Percentiles rank a stretch among this genome's conserved stretches.
Conservation (phyloP, 2,888 invertebrate species). For the Chrysina gloriosa region DNA sequence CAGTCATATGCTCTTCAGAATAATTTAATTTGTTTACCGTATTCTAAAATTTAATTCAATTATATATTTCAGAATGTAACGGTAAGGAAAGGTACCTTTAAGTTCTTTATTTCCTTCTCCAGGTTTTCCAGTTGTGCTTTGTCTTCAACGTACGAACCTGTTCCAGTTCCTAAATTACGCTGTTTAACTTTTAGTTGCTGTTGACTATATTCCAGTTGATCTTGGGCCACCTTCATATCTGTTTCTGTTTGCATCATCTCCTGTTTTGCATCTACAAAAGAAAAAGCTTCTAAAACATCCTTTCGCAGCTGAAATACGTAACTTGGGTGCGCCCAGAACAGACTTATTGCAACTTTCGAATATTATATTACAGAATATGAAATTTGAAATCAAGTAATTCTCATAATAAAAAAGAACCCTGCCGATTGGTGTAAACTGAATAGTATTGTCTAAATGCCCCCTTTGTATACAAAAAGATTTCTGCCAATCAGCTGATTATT, state of each 20-base stretch:
- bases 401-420: no score
- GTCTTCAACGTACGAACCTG: constrained; percentile 76
- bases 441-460: no score
- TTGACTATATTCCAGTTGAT: constrained; percentile 77
- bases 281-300: constrained; percentile 2
- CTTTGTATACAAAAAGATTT: no score
- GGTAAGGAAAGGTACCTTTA: constrained; percentile 65
- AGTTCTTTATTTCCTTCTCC: constrained; percentile 68
- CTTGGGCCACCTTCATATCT: constrained; percentile 79
- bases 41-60: constrained; percentile 27
- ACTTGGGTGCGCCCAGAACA: no score
- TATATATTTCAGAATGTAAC: neutral
- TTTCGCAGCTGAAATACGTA: neutral
- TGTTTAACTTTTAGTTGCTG: constrained; percentile 74
- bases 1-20: constrained; percentile 71
- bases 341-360: no score
- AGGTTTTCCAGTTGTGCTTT: constrained; percentile 70
- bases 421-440: no score
- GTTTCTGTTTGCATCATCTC: constrained; percentile 82
- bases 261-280: constrained; percentile 76
- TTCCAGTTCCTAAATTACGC: constrained; percentile 74
- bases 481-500: no score
- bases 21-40: constrained; percentile 63
- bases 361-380: no score
- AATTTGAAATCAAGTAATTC: no score